Base-by-base conservation (phyloP, 1,140 invertebrate species). In the Drosophila albomicans region DNA sequence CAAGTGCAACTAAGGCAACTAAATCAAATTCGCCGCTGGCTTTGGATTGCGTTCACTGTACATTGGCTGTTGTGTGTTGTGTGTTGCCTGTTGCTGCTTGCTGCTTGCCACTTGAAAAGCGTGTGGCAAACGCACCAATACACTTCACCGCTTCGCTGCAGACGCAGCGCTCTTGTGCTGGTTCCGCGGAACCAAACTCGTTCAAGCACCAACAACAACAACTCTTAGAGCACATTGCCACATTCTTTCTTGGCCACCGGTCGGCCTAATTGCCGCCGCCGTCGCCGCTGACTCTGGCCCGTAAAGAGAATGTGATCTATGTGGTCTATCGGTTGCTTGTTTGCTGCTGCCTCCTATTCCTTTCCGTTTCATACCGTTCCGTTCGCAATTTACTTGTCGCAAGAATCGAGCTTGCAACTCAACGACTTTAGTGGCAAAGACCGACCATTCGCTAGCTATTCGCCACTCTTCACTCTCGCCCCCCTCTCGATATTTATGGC, bases 111-210 rank as follows among this genome's bases (percentile, higher is more conserved):
- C 72, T 75, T 76, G 84, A 87, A 87, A 86, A 87, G 67, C 48
- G 56, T 85, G 58, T 63, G 57, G 78, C 78, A 82, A 79, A 46
- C 58, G 49, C 62, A 28, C 35, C 35, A 25, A 25, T 25, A n/a
- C 13, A 32, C 15, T 20, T 20, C 16, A 38, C 6, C 58, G 11
- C 25, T 43, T 13, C 16, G 10, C 35, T 3, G 45, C 30, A 11
- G 13, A 68, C 57, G 64, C 32, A 35, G 32, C 30, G 16, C 3
- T 41, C 3, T 43, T 3, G 11, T 35, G 38, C 38, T 65, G 58
- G 76, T 88, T 87, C 82, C 84, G 82, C 82, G 82, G 82, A 87
- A 87, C 82, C 82, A 73, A 86, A 86, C 82, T 86, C 78, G 82
- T 78, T 86, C 82, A 69, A 59, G 30, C n/a, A 13, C 45, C 35